phyloP scores from a whole-genome alignment of 2,797 vertebrate species.

The Xyrichtys novacula region DNA sequence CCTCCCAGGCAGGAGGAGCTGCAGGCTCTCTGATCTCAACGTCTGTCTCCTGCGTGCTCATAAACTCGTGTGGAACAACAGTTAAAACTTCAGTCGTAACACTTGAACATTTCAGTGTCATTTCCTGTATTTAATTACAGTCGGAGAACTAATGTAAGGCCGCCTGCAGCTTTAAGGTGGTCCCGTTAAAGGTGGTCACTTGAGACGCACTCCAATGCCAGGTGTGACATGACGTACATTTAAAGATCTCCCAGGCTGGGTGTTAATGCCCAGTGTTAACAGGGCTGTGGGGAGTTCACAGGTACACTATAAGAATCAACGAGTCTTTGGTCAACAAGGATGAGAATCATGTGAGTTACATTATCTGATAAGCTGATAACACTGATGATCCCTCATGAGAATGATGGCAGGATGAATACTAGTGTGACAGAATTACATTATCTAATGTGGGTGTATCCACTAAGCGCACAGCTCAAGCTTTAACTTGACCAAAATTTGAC shows the following conservation, averaged over 20 bases:
- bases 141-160: not conserved
- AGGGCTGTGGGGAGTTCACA: not conserved
- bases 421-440: slow-evolving; percentile 7
- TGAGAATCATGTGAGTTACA: slow-evolving; percentile 27
- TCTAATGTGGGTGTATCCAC: slow-evolving; percentile 47
- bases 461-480: not conserved
- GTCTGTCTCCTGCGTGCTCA: slow-evolving; percentile 34
- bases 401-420: slow-evolving; percentile 24
- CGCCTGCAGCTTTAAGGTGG: not conserved
- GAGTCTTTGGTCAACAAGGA: not conserved
- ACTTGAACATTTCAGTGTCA: slow-evolving; percentile 7
- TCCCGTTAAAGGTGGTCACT: not conserved
- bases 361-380: slow-evolving; percentile 13
- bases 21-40: slow-evolving; percentile 41
- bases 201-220: not conserved
- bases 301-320: not conserved
- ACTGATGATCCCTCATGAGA: slow-evolving; percentile 11
- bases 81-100: slow-evolving; percentile 4
- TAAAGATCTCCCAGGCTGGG: not conserved
- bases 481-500: slow-evolving; percentile 18
- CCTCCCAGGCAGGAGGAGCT: slow-evolving; percentile 54
- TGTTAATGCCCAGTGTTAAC: not conserved
- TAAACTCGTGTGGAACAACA: slow-evolving; percentile 17
- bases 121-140: slow-evolving; percentile 19
- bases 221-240: not conserved